These are phyloP conservation scores for Gari tellinella DNA, from an alignment of 2,888 invertebrate genomes.

Conservation along the genomic window DNA sequence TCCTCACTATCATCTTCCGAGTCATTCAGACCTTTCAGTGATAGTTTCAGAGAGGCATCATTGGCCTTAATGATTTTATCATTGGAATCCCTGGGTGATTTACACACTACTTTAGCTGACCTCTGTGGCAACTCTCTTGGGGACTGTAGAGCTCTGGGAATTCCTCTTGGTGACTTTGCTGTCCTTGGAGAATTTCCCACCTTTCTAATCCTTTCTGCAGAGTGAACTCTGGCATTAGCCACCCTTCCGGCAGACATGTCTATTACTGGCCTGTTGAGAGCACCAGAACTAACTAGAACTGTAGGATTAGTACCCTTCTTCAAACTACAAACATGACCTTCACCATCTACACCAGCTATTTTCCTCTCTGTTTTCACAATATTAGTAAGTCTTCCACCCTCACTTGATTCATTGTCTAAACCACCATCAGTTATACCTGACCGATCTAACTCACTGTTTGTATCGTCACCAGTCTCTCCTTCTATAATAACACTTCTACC, in stretches of 20 bases:
- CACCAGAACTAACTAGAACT: conserved; percentile 25
- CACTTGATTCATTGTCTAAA: too few relatives aligned
- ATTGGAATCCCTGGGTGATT: background rate
- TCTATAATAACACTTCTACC: background rate
- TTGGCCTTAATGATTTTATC: too few relatives aligned
- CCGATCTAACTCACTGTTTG: too few relatives aligned
- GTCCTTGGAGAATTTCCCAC: conserved; percentile 15
- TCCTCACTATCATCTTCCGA: conserved; percentile 43
- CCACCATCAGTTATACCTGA: too few relatives aligned
- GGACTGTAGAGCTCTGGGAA: background rate
- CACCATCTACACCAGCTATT: background rate
- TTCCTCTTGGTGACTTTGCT: conserved; percentile 9
- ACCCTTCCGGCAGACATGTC: conserved; percentile 29
- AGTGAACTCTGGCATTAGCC: conserved; percentile 13
- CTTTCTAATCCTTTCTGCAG: conserved; percentile 16
- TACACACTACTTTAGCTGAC: too few relatives aligned
- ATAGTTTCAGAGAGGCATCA: conserved; percentile 44
- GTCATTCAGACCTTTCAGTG: conserved; percentile 49
- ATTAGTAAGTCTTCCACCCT: too few relatives aligned
- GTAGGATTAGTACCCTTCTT: conserved; percentile 27
- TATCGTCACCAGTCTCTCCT: background rate
- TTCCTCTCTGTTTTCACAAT: background rate
- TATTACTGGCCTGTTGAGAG: conserved; percentile 15
- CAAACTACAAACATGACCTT: conserved; percentile 16
- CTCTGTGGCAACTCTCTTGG: too few relatives aligned